Base-by-base conservation (phyloP, 2,888 invertebrate genomes). In the Nomada fabriciana region DNA sequence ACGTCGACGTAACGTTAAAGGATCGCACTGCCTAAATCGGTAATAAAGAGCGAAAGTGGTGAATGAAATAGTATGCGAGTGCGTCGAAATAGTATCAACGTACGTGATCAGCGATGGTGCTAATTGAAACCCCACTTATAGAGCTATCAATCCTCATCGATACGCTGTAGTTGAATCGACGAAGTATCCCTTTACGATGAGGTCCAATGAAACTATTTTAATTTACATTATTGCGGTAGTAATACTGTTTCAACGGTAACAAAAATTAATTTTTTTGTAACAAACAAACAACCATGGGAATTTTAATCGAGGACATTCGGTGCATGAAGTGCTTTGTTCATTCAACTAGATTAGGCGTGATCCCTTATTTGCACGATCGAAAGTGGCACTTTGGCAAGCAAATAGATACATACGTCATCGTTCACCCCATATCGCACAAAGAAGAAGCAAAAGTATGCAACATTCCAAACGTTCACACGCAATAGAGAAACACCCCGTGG, bases 381-480 rank as follows among this genome's bases (percentile, higher is more conserved):
- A 68, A 83, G 74, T 71, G 82, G 65, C 76, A 82, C 64, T 80
- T 78, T 80, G 84, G 74, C 72, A 81, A 82, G 52, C 60, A 52
- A 72, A 52, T 43, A 67, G 42, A 60, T 65, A 80, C 68, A 36
- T 36, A 36, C 70, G 47, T 76, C 73, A 70, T 65, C 78, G 76
- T 65, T 78, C 71, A 60, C 74, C 61, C 81, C 83, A 61, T 76
- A 73, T 77, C 81, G 82, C 81, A 71, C 73, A 86, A 80, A 78
- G 71, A 83, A 88, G 80, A 80, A 88, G 79, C 86, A 83, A 86
- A 84, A 82, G 84, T 57, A 86, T 89, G 86, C 89, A 91, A 92
- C 92, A 93, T 93, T 93, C 92, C 92, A 92, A 90, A 91, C 86
- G 84, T 89, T 91, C 87, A 89, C 86, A 84, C 81, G 84, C 87